Conservation (phyloP, 2,113 vertebrate genomes). For the Hippocampus barbouri region DNA sequence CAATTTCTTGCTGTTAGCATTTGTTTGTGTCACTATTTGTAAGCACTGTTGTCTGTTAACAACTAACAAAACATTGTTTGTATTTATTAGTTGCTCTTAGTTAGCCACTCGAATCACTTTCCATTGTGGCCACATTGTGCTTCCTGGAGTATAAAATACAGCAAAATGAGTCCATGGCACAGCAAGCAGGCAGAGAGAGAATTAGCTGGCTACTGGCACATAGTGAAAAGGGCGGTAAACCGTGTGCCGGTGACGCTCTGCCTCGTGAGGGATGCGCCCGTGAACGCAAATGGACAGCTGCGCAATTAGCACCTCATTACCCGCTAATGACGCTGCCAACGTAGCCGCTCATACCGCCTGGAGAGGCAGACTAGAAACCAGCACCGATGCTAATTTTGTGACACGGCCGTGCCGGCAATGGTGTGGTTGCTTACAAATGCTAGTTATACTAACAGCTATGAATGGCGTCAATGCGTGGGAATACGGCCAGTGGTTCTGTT, state of each 20-base stretch:
- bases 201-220: slow-evolving; percentile 46
- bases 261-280: background rate
- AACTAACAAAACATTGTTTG: too few relatives aligned
- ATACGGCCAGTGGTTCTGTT: background rate
- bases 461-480: background rate
- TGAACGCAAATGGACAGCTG: background rate
- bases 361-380: background rate
- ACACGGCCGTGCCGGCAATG: too few relatives aligned
- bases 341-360: background rate
- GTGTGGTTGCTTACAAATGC: background rate
- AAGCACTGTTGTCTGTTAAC: too few relatives aligned
- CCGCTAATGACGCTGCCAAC: background rate
- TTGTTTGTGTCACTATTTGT: too few relatives aligned
- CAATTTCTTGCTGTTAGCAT: too few relatives aligned
- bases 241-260: background rate
- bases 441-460: background rate
- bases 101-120: background rate
- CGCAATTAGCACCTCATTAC: background rate
- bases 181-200: slow-evolving; percentile 28
- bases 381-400: background rate
- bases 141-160: slow-evolving; percentile 23
- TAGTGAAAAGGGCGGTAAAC: slow-evolving; percentile 37
- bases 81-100: too few relatives aligned
- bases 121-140: too few relatives aligned
- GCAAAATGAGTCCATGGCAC: slow-evolving; percentile 44